phyloP scores from a whole-genome alignment of 2,113 vertebrate genomes.

The Edolisoma coerulescens region DNA sequence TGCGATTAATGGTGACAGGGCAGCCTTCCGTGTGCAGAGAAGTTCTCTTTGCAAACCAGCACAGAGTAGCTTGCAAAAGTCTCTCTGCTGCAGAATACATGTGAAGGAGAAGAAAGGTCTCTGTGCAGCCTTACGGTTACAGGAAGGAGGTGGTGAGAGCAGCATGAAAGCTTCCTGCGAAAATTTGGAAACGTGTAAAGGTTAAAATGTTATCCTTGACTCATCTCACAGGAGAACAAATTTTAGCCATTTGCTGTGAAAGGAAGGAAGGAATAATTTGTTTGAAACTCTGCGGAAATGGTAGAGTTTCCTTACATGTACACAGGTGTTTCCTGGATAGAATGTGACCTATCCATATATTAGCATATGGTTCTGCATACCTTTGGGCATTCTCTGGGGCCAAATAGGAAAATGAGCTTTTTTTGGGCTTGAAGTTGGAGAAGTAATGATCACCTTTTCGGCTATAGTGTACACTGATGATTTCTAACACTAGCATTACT shows the following conservation, averaged over 20 bases:
- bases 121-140: not conserved
- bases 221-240: not conserved
- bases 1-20: not conserved
- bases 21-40: not conserved
- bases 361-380: not conserved
- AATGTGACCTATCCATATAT: not conserved
- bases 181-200: not conserved
- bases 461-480: fast-evolving
- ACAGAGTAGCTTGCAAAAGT: not conserved
- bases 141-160: not conserved
- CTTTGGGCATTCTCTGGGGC: not conserved
- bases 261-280: constrained; percentile 49
- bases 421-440: not conserved
- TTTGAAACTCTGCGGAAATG: not conserved
- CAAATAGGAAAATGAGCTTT: not conserved
- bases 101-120: not conserved
- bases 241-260: not conserved
- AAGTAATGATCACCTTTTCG: not conserved
- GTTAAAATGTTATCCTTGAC: not conserved
- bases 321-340: constrained; percentile 24
- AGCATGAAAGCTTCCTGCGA: not conserved
- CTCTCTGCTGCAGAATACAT: not conserved
- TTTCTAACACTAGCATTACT: not conserved
- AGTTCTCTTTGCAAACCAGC: not conserved
- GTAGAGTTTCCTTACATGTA: not conserved